Evolutionary conservation across 2,888 invertebrate genomes (phyloP), one percentile per base, ranked within the genome.

Genomic region (Aquatica leii): DNA sequence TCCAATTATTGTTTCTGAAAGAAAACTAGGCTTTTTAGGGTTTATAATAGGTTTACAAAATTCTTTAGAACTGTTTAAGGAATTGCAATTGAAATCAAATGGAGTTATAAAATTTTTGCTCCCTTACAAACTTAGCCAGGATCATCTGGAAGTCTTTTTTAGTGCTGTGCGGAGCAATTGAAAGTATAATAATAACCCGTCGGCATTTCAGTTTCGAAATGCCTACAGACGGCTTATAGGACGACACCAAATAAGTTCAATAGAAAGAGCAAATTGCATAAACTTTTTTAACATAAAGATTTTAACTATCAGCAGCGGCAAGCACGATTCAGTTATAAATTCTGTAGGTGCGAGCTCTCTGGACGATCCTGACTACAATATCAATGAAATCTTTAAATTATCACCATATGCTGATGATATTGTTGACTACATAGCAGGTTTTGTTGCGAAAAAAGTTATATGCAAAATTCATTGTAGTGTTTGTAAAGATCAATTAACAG

Each of bases 11-110:
- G 4, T 49, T 15, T 24, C 20, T 8, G 17, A 21, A 17, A 49
- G 49, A 49, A 49, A 49, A 31, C 18, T 17, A 20, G 49, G 49
- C 18, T 49, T 49, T 21, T 20, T 52, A 18, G 52, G 52, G 34
- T n/a, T 52, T 15, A 35, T 37, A 37, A 37, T 37, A 37, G 37
- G 37, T 37, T 37, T 37, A 37, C 37, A 37, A 5, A 37, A 37
- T 37, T 37, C 37, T 37, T 37, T 37, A 37, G 37, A 37, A n/a
- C 37, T 9, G n/a, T 37, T 37, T 37, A 37, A 37, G n/a, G 37
- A 9, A 37, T 12, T 37, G 37, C 3, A 37, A 37, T 37, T 37
- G 37, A 37, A 37, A 37, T 37, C 37, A 2, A 37, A 37, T 37
- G 37, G 37, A 37, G 5, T 37, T 37, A 37, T 37, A 37, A 37